Percentiles rank a stretch among this genome's conserved stretches.
phyloP scores from a whole-genome alignment of 2,797 vertebrate species.

The Anguilla anguilla region DNA sequence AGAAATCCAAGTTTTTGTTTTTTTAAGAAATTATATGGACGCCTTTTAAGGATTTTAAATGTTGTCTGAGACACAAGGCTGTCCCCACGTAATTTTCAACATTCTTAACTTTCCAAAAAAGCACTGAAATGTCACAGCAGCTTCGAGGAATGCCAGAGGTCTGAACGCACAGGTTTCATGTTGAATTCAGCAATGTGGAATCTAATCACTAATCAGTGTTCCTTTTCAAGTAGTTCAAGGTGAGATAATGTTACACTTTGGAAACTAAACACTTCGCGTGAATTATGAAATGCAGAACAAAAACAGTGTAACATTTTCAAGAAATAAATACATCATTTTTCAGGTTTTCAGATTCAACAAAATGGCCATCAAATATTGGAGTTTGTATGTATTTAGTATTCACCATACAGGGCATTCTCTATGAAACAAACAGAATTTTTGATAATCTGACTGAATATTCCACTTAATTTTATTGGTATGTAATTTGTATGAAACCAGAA shows the following conservation, averaged over 20 bases:
- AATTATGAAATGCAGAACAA: neutral
- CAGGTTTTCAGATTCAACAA: neutral
- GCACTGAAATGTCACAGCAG: neutral
- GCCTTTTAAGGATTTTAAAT: slow-evolving; percentile 28
- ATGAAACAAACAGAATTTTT: neutral
- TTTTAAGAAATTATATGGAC: slow-evolving; percentile 14
- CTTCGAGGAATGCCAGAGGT: neutral
- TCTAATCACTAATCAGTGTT: neutral
- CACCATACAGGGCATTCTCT: neutral
- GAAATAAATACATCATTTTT: neutral
- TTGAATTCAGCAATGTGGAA: neutral
- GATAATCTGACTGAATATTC: neutral
- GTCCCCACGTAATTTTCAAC: slow-evolving; percentile 8
- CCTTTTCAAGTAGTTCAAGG: neutral
- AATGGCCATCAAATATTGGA: neutral
- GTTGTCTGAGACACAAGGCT: slow-evolving; percentile 18
- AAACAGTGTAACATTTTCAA: neutral
- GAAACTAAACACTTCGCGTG: neutral
- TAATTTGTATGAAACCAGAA: neutral
- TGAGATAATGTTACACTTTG: neutral
- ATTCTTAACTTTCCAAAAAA: neutral
- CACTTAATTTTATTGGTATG: neutral
- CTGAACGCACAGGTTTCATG: neutral
- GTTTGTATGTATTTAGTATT: neutral
- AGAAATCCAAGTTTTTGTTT: neutral